These are phyloP conservation scores for Lasioglossum leucozonium DNA, from an alignment of 2,888 invertebrate species.

Conservation along the genomic window DNA sequence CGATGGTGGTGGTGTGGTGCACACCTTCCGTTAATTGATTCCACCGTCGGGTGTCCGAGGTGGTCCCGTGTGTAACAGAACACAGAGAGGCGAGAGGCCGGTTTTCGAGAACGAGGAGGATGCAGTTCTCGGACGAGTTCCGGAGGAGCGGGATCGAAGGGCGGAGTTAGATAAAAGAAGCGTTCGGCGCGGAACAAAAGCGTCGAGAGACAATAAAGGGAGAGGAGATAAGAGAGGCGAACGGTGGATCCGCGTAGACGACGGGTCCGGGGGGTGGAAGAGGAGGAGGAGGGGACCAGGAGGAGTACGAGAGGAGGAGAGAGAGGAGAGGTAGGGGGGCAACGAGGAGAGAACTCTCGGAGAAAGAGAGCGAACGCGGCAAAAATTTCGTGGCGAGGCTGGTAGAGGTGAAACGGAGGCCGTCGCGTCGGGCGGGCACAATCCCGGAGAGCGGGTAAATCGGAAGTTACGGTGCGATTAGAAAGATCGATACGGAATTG, in stretches of 20 bases:
- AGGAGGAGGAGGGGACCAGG: not conserved
- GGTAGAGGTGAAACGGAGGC: not conserved
- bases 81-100: constrained; percentile 5
- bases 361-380: constrained; percentile 29
- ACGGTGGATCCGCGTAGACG: not conserved
- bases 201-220: constrained; percentile 16
- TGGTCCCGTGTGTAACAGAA: not conserved
- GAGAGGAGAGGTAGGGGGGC: not conserved
- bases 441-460: constrained; percentile 21
- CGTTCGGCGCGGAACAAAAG: constrained; percentile 17
- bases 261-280: not conserved
- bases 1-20: not conserved
- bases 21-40: constrained; percentile 24
- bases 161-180: constrained; percentile 30
- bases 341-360: constrained; percentile 7
- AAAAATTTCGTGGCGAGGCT: constrained; percentile 16
- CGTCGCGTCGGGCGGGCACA: constrained; percentile 44
- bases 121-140: constrained; percentile 11
- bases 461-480: constrained; percentile 33
- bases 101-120: constrained; percentile 10
- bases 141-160: constrained; percentile 13
- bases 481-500: constrained; percentile 46
- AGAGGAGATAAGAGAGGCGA: constrained; percentile 31
- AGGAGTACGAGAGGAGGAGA: not conserved
- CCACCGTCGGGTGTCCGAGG: not conserved